A percentile compares a stretch with the other conserved stretches of the same genome.
Evolutionary conservation across 37 sponge, comb jelly and placozoan species (phyloP).

Genomic region (Halichondria panicea): DNA sequence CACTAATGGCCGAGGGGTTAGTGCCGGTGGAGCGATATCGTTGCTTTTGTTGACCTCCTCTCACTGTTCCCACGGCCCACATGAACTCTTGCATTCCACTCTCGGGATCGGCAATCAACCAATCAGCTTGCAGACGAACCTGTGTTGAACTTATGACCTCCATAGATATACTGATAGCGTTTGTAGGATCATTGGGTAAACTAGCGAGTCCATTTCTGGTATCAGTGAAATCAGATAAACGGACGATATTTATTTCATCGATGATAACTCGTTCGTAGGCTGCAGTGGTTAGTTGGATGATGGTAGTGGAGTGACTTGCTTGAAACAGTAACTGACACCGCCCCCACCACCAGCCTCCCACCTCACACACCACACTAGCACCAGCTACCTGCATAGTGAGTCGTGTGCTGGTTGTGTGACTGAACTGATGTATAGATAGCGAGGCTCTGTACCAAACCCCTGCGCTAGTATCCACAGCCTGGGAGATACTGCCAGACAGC

Average conservation of each 20-base stretch:
- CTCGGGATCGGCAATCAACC: slow-evolving; percentile 47
- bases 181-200: too few species aligned
- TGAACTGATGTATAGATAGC: neutral
- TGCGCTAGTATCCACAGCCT: slow-evolving; percentile 26
- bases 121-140: slow-evolving; percentile 11
- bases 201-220: too few species aligned
- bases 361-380: too few species aligned
- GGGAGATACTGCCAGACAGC: slow-evolving; percentile 33
- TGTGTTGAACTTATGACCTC: neutral
- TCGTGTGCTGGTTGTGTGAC: neutral
- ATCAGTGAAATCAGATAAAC: too few species aligned
- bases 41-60: slow-evolving; percentile 66
- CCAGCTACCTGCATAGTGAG: too few species aligned
- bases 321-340: too few species aligned
- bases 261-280: neutral
- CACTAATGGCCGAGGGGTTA: neutral
- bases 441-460: slow-evolving; percentile 2
- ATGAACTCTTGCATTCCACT: slow-evolving; percentile 53
- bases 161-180: neutral
- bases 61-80: slow-evolving; percentile 71
- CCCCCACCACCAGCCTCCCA: too few species aligned
- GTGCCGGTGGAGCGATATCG: slow-evolving; percentile 49
- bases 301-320: too few species aligned
- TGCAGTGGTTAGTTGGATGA: slow-evolving; percentile 22
- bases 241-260: neutral